Base-by-base conservation (phyloP, 1,140 invertebrate genomes). In the Drosophila miranda region DNA sequence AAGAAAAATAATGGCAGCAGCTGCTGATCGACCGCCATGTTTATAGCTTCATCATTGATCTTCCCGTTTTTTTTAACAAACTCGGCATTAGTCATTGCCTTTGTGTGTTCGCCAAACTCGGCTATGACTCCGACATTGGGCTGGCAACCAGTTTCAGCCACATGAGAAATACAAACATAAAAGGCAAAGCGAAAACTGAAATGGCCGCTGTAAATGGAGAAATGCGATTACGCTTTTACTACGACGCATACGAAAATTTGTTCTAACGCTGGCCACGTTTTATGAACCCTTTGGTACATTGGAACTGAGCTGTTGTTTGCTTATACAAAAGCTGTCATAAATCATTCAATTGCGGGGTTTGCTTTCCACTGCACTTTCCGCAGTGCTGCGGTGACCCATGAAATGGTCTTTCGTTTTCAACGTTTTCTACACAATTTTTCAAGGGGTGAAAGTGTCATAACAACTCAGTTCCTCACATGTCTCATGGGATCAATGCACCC, bases 11-110 rank as follows among this genome's bases (percentile, higher is more conserved):
- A 13, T 52, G 57, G 63, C 81, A 66, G 81, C 81, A 76, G 80
- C 53, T 63, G 45, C 28, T 55, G 23, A 59, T 53, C 19, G 43
- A 34, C 51, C 69, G 61, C 63, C 48, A 77, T 78, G 82, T 52
- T 61, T 78, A 64, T 51, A 59, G 60, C 45, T 53, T 28, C 43
- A 54, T 23, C 67, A 70, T 70, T 70, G 67, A 58, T 70, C 54
- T 62, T 62, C 23, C 45, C 58, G 41, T 44, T 49, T 72, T 56
- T 4, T 4, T 56, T 3, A 41, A 52, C 6, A 38, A 48, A 42
- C 19, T 57, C 50, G 21, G 49, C 59, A 63, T 83, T 80, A 84
- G 71, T 83, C 76, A 76, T 66, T 21, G 30, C 74, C 44, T 53
- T 68, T 72, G 64, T 51, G 67, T 52, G 16, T 64, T 75, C 43